Evolutionary conservation across 2,113 vertebrate species (phyloP).

Genomic region (Panthera uncia): DNA sequence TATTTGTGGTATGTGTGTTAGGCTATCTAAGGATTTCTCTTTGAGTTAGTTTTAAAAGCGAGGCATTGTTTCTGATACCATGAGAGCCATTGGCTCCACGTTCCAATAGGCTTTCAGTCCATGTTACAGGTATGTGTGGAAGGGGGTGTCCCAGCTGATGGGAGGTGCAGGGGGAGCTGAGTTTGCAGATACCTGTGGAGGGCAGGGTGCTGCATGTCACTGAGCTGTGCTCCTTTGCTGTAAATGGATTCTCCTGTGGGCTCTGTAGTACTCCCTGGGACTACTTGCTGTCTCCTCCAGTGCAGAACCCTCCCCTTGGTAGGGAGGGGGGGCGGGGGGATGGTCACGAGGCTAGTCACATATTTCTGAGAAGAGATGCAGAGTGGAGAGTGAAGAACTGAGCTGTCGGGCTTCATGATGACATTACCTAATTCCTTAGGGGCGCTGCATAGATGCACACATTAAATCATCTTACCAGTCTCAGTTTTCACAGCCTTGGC

Average conservation of each 20-base stretch:
- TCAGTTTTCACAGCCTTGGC: neutral
- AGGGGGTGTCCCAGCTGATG: no score
- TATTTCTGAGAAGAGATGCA: neutral
- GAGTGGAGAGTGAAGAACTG: neutral
- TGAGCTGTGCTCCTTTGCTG: neutral
- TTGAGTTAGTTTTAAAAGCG: neutral
- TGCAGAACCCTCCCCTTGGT: neutral
- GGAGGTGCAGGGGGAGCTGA: neutral
- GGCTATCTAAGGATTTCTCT: neutral
- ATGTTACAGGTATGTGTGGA: neutral
- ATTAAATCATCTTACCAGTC: neutral
- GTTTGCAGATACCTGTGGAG: neutral
- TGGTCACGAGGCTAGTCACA: neutral
- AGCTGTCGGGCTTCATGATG: neutral
- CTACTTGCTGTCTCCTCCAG: neutral
- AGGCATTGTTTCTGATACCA: neutral
- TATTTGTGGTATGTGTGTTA: neutral
- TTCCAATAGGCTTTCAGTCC: neutral
- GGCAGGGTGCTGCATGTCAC: neutral
- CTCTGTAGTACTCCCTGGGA: neutral
- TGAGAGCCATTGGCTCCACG: neutral
- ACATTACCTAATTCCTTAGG: neutral
- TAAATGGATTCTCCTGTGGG: neutral
- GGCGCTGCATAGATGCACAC: neutral
- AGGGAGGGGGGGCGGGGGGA: neutral